Evolutionary conservation across 2,888 invertebrate species (phyloP), one percentile per base, ranked within the genome.

Genomic region (Neria commutata): DNA sequence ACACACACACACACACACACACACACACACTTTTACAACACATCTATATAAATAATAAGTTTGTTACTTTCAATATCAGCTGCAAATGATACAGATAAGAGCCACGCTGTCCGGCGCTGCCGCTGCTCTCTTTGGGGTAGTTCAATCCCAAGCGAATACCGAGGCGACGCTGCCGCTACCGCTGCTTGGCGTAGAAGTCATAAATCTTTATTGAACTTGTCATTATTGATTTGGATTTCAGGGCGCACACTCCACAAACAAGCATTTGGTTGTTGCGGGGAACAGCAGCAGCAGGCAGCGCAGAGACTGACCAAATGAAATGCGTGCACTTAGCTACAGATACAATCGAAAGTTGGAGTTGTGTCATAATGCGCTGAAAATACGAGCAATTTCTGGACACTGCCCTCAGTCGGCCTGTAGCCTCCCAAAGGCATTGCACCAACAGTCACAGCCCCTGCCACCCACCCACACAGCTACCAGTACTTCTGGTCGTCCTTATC

Each of bases 151-250:
- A 45, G 58, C 54, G 58, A 48, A 53, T 48, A 26, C 17, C 25
- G 6, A 46, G 37, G 23, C 37, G 16, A 47, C 34, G 37, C 5
- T 2, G 29, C 24, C 16, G 40, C 26, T 45, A 49, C 37, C 26
- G 42, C 33, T 5, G 17, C n/a, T n/a, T 34, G 50, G 51, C 48
- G 42, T 40, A 33, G 48, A 70, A 71, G 71, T 72, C 72, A 81
- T 81, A 81, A 81, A 79, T 81, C 81, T 81, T 80, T 74, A 77
- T 80, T 75, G 75, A 75, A 74, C 66, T 72, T 75, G 78, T 76
- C 74, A 77, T 79, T 80, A 81, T 81, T 81, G 81, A 81, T 80
- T 77, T 74, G 69, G 69, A 71, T 64, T 71, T 42, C 14, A 21
- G 21, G 11, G n/a, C n/a, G n/a, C n/a, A n/a, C n/a, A n/a, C n/a